These are phyloP conservation scores for Pseudorectes ferrugineus DNA, from an alignment of 2,113 vertebrate species.

Conservation along the genomic window DNA sequence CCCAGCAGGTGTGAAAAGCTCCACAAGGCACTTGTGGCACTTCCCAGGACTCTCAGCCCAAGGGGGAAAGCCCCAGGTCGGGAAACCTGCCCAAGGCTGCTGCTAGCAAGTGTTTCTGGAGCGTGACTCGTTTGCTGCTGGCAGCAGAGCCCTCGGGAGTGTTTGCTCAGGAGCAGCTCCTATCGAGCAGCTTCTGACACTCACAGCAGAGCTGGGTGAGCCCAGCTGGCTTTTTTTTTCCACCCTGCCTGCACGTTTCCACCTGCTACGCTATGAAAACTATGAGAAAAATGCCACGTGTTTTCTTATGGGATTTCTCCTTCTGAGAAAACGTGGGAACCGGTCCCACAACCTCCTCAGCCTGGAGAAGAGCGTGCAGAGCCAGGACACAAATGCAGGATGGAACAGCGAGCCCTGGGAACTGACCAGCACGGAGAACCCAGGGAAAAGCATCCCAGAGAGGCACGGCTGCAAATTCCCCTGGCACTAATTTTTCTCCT, in stretches of 20 bases:
- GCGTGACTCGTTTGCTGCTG: background rate
- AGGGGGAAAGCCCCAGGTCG: background rate
- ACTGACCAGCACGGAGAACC: background rate
- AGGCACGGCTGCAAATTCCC: background rate
- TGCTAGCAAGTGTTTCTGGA: background rate
- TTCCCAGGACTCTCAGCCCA: background rate
- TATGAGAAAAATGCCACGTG: background rate
- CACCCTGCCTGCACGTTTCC: background rate
- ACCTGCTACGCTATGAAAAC: background rate
- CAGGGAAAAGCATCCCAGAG: rapidly evolving
- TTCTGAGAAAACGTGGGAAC: background rate
- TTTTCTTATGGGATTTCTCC: background rate
- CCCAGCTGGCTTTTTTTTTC: background rate
- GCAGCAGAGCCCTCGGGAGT: background rate
- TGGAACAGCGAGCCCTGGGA: background rate
- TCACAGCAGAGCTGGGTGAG: background rate
- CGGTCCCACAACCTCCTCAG: background rate
- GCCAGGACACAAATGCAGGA: background rate
- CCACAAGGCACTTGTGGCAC: rapidly evolving
- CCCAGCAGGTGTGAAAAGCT: background rate
- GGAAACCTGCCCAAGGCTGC: background rate
- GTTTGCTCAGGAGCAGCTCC: background rate
- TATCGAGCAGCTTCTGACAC: background rate
- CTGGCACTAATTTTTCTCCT: background rate
- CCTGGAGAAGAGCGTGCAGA: rapidly evolving